A percentile compares a stretch with the other conserved stretches of the same genome.
Conservation (phyloP, 2,797 vertebrate species). For the Smutsia gigantea region DNA sequence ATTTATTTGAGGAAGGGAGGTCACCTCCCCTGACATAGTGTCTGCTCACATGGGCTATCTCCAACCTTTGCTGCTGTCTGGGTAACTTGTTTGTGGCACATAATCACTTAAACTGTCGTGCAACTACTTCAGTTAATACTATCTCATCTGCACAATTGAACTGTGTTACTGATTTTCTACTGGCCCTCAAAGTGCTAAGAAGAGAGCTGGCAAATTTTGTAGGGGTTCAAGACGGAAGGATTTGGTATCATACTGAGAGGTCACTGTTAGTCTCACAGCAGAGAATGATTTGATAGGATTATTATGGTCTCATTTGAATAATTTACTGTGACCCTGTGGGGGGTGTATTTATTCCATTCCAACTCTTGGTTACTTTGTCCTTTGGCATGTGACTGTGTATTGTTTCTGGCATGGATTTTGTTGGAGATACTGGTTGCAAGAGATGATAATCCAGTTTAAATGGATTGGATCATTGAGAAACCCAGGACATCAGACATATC, state of each 20-base stretch:
- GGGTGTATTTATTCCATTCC: neutral
- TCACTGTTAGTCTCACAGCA: neutral
- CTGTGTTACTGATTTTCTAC: constrained; percentile 16
- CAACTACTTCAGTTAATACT: neutral
- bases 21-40: neutral
- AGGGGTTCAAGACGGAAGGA: neutral
- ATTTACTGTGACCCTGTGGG: neutral
- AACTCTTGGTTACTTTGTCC: neutral
- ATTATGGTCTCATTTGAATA: neutral
- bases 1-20: constrained; percentile 19
- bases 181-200: neutral
- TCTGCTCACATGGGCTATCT: neutral
- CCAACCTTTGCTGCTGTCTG: constrained; percentile 36
- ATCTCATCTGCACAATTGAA: neutral
- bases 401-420: neutral
- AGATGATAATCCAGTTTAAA: neutral
- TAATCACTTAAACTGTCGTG: neutral
- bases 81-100: neutral
- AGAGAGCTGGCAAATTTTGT: neutral
- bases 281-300: constrained; percentile 5
- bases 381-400: neutral
- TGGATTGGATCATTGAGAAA: neutral
- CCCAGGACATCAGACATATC: neutral
- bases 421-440: neutral
- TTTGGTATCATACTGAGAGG: neutral